Conservation (phyloP, 2,888 invertebrate species). For the Polietes domitor region DNA sequence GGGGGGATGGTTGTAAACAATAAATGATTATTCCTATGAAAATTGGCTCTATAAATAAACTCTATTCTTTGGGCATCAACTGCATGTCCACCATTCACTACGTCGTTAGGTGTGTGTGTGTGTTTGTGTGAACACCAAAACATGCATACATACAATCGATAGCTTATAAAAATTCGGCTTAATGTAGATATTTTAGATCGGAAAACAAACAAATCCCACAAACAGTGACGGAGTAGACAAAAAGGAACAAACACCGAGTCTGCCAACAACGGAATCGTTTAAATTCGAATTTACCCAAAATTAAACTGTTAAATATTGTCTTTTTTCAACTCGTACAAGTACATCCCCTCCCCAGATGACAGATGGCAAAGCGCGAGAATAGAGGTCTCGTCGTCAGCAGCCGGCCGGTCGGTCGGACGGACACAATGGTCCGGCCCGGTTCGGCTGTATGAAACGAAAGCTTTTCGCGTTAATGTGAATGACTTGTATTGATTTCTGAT, state of each 20-base stretch:
- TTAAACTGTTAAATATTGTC: neutral
- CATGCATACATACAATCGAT: constrained; percentile 8
- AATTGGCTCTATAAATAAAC: constrained; percentile 57
- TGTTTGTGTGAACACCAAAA: neutral
- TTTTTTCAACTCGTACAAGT: neutral
- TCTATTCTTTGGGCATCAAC: too few relatives aligned
- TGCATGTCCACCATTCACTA: too few relatives aligned
- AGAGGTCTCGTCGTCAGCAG: neutral
- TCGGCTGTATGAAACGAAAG: neutral
- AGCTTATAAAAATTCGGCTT: constrained; percentile 45
- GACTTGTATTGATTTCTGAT: constrained; percentile 28
- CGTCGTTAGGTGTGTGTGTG: too few relatives aligned
- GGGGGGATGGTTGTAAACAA: constrained; percentile 54
- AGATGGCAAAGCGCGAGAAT: neutral
- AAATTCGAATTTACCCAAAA: constrained; percentile 1
- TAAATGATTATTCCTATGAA: constrained; percentile 53
- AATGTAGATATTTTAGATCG: constrained; percentile 50
- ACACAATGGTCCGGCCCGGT: too few relatives aligned
- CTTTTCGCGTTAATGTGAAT: constrained; percentile 4
- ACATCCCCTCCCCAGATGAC: neutral
- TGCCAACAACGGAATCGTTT: neutral
- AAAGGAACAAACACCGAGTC: neutral
- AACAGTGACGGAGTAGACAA: constrained; percentile 3
- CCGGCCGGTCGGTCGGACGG: neutral
- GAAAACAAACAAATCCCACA: constrained; percentile 24